Evolutionary conservation across 2,888 invertebrate genomes (phyloP).

Genomic region (Oithona nana): DNA sequence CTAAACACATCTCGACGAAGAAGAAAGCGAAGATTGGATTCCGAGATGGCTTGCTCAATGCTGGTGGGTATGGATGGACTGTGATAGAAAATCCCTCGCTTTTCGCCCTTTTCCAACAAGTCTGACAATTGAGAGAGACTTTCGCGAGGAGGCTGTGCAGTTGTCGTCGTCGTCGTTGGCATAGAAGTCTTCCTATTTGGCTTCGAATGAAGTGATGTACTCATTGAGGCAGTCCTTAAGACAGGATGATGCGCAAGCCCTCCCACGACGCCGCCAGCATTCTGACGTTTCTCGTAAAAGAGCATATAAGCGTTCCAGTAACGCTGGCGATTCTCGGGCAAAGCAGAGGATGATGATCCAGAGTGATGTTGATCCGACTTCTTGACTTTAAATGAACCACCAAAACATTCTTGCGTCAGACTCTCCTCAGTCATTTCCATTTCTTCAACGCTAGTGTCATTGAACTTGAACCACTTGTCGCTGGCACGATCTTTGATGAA

Average conservation of each 20-base stretch:
- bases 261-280: conserved; percentile 22
- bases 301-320: conserved; percentile 37
- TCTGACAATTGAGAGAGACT: conserved; percentile 32
- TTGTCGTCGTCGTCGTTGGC: too few relatives aligned
- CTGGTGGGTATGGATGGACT: neutral
- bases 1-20: conserved; percentile 30
- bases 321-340: conserved; percentile 32
- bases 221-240: conserved; percentile 23
- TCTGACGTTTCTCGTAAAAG: conserved; percentile 32
- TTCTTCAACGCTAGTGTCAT: conserved; percentile 33
- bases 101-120: conserved; percentile 32
- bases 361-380: conserved; percentile 17
- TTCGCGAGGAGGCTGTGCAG: conserved; percentile 22
- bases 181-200: neutral
- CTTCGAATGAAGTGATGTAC: neutral
- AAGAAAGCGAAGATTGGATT: conserved; percentile 19
- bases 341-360: conserved; percentile 19
- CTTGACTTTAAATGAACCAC: conserved; percentile 32
- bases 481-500: conserved; percentile 29
- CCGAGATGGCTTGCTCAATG: conserved; percentile 13
- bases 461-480: conserved; percentile 34
- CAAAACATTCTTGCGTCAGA: conserved; percentile 33
- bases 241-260: too few relatives aligned
- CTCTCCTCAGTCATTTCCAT: conserved; percentile 31
- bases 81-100: conserved; percentile 25